Conservation (phyloP, 2,113 vertebrate genomes). For the Pogonocichla stellata region DNA sequence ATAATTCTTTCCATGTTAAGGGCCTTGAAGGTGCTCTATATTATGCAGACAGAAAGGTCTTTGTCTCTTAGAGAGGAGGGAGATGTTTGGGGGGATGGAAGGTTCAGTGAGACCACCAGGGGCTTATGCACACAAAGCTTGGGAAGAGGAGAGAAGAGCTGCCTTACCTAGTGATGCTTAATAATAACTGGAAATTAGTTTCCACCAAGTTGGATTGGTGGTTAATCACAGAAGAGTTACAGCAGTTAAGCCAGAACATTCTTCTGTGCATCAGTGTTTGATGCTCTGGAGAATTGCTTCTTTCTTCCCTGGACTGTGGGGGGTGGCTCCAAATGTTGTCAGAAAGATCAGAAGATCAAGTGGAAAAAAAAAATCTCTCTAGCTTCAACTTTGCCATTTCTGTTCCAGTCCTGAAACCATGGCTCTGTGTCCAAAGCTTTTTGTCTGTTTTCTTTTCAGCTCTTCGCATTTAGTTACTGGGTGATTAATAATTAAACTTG, state of each 20-base stretch:
- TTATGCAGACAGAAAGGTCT: background rate
- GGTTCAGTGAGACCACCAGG: background rate
- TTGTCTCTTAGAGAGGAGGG: background rate
- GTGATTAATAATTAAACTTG: background rate
- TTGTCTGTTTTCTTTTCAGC: background rate
- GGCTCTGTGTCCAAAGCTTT: background rate
- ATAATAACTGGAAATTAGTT: background rate
- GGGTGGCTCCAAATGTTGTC: background rate
- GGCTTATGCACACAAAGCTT: background rate
- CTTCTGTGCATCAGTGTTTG: background rate
- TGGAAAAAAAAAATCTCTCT: background rate
- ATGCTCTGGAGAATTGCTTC: background rate
- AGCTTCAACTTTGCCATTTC: background rate
- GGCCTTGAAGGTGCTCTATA: background rate
- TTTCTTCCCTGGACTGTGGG: background rate
- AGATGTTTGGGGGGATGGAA: background rate
- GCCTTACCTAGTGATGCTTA: background rate
- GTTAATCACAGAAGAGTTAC: background rate
- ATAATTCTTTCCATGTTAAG: background rate
- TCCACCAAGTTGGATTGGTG: background rate
- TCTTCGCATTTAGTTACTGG: background rate
- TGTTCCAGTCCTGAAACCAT: background rate
- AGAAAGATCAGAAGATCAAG: background rate
- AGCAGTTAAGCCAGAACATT: background rate
- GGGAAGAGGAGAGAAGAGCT: background rate